These are phyloP conservation scores for Agapornis roseicollis DNA, from an alignment of 2,113 vertebrate species.

Conservation along the genomic window DNA sequence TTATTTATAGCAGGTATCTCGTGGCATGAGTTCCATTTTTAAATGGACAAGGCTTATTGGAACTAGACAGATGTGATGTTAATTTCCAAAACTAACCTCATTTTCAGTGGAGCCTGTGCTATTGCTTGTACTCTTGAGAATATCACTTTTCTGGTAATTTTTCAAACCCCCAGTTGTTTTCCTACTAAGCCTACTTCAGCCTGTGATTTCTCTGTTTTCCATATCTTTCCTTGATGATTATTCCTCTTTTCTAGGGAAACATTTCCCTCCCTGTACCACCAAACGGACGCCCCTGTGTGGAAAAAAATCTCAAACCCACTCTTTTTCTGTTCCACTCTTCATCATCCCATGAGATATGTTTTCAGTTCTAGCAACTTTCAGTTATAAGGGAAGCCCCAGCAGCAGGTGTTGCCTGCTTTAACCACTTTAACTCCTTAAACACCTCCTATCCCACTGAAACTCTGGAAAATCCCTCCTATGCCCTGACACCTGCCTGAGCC, in stretches of 20 bases:
- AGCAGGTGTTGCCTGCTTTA: not conserved
- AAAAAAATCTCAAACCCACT: not conserved
- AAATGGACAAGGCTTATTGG: conserved; percentile 38
- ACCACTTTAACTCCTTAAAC: not conserved
- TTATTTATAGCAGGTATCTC: conserved; percentile 52
- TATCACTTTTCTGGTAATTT: conserved; percentile 53
- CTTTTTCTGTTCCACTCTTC: not conserved
- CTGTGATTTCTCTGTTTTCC: not conserved
- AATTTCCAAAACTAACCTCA: conserved; percentile 51
- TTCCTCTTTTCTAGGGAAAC: not conserved
- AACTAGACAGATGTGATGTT: conserved; percentile 49
- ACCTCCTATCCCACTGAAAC: rapidly evolving
- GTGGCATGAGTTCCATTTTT: not conserved
- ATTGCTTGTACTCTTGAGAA: conserved; percentile 31
- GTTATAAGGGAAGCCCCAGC: not conserved
- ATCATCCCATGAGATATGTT: not conserved
- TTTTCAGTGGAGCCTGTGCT: conserved; percentile 17
- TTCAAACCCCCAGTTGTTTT: conserved; percentile 23
- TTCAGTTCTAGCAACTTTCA: not conserved
- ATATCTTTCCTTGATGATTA: not conserved
- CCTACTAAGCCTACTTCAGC: not conserved
- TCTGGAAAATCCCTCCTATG: not conserved
- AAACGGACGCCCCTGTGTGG: not conserved
- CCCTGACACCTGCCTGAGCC: not conserved
- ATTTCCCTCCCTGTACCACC: not conserved